Percentiles rank a stretch among this genome's conserved stretches.
These are phyloP conservation scores for Antennarius striatus DNA, from an alignment of 2,113 vertebrate genomes.

Conservation along the genomic window DNA sequence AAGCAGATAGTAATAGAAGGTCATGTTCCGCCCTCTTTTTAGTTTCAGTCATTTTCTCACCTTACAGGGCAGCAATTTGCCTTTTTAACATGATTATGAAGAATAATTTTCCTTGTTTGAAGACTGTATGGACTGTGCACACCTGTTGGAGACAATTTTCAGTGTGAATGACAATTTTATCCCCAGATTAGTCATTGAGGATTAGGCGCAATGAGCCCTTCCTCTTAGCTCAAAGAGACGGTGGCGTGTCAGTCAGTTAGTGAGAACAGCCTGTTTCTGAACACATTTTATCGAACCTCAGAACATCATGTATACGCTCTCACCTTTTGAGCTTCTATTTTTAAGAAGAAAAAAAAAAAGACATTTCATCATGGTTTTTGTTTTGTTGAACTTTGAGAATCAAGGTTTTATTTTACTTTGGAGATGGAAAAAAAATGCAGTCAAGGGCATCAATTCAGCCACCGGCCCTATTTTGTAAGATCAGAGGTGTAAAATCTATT, in stretches of 20 bases:
- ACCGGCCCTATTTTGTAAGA: slow-evolving; percentile 1
- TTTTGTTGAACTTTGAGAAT: slow-evolving; percentile 1
- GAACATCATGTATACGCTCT: slow-evolving; percentile 1
- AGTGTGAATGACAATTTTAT: slow-evolving; percentile 26
- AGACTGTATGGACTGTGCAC: slow-evolving; percentile 9
- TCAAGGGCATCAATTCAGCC: slow-evolving; percentile 13
- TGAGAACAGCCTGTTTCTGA: slow-evolving; percentile 19
- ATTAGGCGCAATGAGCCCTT: slow-evolving; percentile 39
- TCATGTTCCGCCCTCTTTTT: neutral
- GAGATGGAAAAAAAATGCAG: slow-evolving; percentile 1
- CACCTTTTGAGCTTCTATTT: slow-evolving; percentile 14
- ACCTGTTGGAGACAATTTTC: slow-evolving; percentile 30
- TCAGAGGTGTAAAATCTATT: slow-evolving; percentile 15
- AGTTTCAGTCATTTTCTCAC: slow-evolving; percentile 3
- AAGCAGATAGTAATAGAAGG: slow-evolving; percentile 1
- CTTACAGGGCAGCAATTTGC: neutral
- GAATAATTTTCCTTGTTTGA: slow-evolving; percentile 21
- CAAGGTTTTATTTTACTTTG: neutral
- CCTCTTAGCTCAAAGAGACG: slow-evolving; percentile 29
- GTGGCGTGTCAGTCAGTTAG: neutral
- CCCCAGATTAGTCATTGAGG: slow-evolving; percentile 47
- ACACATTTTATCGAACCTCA: slow-evolving; percentile 2
- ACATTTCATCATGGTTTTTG: neutral
- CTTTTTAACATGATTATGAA: slow-evolving; percentile 23
- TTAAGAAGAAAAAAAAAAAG: neutral